Evolutionary conservation across 2,797 vertebrate genomes (phyloP).

Genomic region (Luscinia luscinia): DNA sequence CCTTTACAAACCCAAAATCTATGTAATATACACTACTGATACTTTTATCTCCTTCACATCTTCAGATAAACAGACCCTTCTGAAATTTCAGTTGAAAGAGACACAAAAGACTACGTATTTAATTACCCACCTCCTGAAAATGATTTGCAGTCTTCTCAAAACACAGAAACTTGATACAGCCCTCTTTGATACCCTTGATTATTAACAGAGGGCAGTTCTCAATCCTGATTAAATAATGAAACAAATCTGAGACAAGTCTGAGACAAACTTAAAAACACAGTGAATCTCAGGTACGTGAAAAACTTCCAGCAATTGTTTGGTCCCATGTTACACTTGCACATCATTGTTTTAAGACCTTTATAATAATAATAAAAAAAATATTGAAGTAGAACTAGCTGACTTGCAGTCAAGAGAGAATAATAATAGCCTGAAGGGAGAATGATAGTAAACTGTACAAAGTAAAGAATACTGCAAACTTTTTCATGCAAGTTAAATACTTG

Average conservation of each 20-base stretch:
- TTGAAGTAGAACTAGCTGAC: background rate
- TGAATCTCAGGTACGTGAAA: background rate
- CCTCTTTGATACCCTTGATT: constrained; percentile 28
- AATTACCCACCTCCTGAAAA: background rate
- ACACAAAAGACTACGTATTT: background rate
- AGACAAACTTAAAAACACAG: background rate
- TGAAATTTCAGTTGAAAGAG: constrained; percentile 42
- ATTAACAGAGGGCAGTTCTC: background rate
- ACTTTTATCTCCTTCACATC: constrained; percentile 37
- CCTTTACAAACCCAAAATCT: background rate
- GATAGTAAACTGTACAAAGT: background rate
- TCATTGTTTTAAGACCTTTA: background rate
- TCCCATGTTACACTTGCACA: background rate
- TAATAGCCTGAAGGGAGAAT: background rate
- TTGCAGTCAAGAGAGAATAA: background rate
- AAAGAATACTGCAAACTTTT: background rate
- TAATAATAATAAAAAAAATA: background rate
- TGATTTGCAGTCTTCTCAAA: constrained; percentile 45
- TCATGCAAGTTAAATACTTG: background rate
- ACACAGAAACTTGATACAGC: constrained; percentile 31
- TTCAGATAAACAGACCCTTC: constrained; percentile 13
- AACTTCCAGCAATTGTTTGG: background rate
- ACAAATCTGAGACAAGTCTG: background rate
- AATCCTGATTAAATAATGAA: background rate
- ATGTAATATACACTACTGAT: background rate